Evolutionary conservation across 2,113 vertebrate genomes (phyloP), one percentile per base, ranked within the genome.

Genomic region (Chaetops frenatus): DNA sequence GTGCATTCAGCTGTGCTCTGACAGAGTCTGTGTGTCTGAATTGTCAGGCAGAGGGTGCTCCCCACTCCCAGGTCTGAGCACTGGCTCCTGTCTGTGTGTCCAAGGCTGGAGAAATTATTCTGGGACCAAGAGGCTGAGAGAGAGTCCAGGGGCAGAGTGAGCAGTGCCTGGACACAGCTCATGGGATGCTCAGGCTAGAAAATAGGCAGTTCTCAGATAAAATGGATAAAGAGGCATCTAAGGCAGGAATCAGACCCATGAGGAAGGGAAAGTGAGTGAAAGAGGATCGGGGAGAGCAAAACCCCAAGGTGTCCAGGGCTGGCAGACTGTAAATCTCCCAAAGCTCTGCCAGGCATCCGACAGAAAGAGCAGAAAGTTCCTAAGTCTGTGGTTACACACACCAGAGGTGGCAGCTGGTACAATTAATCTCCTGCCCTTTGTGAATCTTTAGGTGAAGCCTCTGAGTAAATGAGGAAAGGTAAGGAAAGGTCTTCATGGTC

Each of bases 381-480:
- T 38, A 3, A 50, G 50, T 22, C 62, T 62, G 74, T 40, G 65
- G 29, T 88, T 88, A 48, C 18, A 64, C 69, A 51, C 48, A 19
- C 24, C 74, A 90, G 81, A 85, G 64, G 33, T 73, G 90, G 71
- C 70, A 88, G 81, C 83, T 69, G 81, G 85, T 54, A 79, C 58
- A 1, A 90, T 85, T 96, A 91, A 95, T 94, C 93, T 94, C 86
- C 73, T 88, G 91, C 86, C 86, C 88, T 97, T 96, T 96, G 83
- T 77, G 86, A 35, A 80, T 87, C 78, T 93, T 91, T 80, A 92
- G 81, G 53, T 1, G 76, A 96, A 95, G 62, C 35, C 85, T 93
- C 79, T 94, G 92, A 86, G 83, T 87, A 92, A 95, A 95, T 78
- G 87, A 84, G 65, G 60, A 94, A 38, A 45, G 44, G 44, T 72